A percentile compares a stretch with the other conserved stretches of the same genome.
These are phyloP conservation scores for Trachelus iudaicus DNA, from an alignment of 2,888 invertebrate species.

Conservation along the genomic window DNA sequence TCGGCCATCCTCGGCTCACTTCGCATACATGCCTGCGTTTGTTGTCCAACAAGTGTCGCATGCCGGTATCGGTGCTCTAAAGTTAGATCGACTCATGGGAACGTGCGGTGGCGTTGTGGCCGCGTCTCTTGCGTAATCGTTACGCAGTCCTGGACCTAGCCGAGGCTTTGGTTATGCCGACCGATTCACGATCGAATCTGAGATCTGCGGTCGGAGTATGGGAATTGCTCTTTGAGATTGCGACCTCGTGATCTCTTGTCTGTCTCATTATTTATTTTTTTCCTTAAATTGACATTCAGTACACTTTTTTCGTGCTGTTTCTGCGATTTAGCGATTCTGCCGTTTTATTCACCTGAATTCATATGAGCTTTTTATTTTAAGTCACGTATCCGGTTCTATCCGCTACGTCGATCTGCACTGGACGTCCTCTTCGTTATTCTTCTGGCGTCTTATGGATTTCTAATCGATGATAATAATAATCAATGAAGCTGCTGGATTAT, in stretches of 20 bases:
- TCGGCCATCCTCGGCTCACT: conserved; percentile 10
- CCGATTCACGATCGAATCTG: neutral
- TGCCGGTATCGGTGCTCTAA: conserved; percentile 35
- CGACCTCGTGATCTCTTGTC: neutral
- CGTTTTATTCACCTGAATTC: neutral
- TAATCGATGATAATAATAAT: neutral
- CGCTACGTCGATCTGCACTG: neutral
- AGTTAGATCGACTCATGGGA: conserved; percentile 46
- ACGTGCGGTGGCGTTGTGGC: conserved; percentile 21
- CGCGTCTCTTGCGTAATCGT: conserved; percentile 6
- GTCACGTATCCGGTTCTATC: neutral
- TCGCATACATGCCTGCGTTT: conserved; percentile 33
- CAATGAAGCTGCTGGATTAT: neutral
- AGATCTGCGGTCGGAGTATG: neutral
- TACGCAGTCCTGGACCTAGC: conserved; percentile 17
- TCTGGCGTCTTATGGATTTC: neutral
- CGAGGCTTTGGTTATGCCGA: neutral
- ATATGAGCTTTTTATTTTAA: neutral
- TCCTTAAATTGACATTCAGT: neutral
- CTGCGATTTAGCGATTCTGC: no score
- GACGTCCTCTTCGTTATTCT: neutral
- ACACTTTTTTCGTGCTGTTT: neutral
- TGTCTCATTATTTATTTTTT: no score
- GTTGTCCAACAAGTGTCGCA: conserved; percentile 50
- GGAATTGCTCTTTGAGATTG: neutral